Evolutionary conservation across 2,888 invertebrate genomes (phyloP).

Genomic region (Pogonocherus hispidulus): DNA sequence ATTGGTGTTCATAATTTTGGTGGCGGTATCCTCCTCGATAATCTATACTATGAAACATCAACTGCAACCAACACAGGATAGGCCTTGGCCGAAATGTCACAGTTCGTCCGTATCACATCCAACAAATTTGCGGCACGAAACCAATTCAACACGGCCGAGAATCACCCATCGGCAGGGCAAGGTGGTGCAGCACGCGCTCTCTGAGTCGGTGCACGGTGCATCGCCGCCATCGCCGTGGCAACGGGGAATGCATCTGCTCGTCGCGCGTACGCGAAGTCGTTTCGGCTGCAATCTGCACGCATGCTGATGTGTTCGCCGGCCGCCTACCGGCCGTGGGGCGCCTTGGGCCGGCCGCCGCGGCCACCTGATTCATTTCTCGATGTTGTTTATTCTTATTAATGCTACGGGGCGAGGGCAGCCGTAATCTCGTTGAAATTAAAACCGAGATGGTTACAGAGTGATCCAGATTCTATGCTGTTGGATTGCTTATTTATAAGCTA

Average conservation of each 20-base stretch:
- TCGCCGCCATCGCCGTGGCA: not conserved
- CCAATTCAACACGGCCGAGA: not conserved
- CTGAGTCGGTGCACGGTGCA: conserved; percentile 25
- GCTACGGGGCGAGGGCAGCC: conserved; percentile 5
- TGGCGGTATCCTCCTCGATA: too few species aligned
- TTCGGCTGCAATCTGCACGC: conserved; percentile 48
- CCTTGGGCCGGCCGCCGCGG: conserved; percentile 8
- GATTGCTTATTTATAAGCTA: too few species aligned
- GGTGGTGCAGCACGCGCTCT: conserved; percentile 20
- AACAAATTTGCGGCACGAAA: not conserved
- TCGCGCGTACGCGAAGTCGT: not conserved
- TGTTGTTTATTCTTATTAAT: not conserved
- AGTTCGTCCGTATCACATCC: not conserved
- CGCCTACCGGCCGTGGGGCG: conserved; percentile 32
- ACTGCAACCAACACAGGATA: not conserved
- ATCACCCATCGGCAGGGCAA: conserved; percentile 14
- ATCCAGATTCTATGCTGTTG: too few species aligned
- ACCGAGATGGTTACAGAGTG: not conserved
- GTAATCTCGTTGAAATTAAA: conserved; percentile 22
- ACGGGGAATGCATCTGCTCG: conserved; percentile 45
- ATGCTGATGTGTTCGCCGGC: conserved; percentile 31
- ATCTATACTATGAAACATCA: not conserved
- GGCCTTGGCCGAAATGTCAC: not conserved
- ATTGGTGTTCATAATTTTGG: too few species aligned
- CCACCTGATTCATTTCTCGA: conserved; percentile 24